Evolutionary conservation across 1,140 invertebrate genomes (phyloP), one percentile per base, ranked within the genome.

Genomic region (Trachelipus rathkii): DNA sequence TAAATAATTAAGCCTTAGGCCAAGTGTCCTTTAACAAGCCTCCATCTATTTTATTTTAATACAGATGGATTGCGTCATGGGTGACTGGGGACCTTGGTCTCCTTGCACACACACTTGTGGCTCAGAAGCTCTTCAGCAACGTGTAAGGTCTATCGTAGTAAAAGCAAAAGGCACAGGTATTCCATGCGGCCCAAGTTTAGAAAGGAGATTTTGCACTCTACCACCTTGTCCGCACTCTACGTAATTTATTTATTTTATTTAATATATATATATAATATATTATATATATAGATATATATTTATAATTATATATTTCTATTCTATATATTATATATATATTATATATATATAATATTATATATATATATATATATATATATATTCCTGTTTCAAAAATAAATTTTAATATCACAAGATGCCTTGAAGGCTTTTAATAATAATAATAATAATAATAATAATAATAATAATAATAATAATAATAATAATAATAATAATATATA

Each of bases 51-150:
- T 33, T 33, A 33, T 33, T 33, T 33, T 33, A 33, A 33, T 53
- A 3, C 76, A 81, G 80, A 71, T 70, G 19, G 78, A 79, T 73
- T 81, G 80, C 70, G 77, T 72, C 33, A 77, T 81, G 80, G 71
- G 80, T 66, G 70, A 78, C 6, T 81, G 80, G 80, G 78, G 80
- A 0, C 77, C 80, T 15, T 81, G 80, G 80, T 81, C 80, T 3
- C 80, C 80, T 2, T 81, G 80, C 73, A 81, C 80, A 0, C 77
- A 77, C 33, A 78, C 80, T n/a, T 81, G 80, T 43, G 80, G 80
- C 0, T 75, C 79, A 23, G 77, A 79, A 60, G 75, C 80, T 5
- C 71, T 81, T 11, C 80, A 81, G 71, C 80, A 81, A 67, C 68
- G 80, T 24, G 78, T 77, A 6, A 66, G 80, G 1, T 74, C 72